Evolutionary conservation across 2,113 vertebrate species (phyloP).

Genomic region (Pica pica): DNA sequence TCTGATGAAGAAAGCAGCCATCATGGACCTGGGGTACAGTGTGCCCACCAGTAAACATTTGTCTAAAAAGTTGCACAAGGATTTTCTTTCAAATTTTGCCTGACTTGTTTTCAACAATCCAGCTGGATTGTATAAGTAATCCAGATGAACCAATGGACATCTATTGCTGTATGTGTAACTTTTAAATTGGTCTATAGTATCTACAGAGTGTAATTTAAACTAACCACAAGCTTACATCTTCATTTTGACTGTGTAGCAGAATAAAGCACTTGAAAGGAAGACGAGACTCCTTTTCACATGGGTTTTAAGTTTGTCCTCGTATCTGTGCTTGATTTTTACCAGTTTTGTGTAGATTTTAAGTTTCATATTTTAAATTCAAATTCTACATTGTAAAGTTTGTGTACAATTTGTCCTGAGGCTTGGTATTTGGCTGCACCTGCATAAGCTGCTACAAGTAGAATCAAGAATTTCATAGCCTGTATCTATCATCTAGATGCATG

Average conservation of each 20-base stretch:
- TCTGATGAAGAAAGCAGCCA: constrained; percentile 95
- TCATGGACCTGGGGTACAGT: constrained; percentile 96
- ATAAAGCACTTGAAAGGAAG: constrained; percentile 80
- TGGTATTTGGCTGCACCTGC: constrained; percentile 87
- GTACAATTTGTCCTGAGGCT: constrained; percentile 86
- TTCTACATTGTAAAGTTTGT: constrained; percentile 83
- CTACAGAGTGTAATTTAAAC: constrained; percentile 94
- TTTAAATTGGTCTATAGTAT: constrained; percentile 89
- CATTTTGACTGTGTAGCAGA: constrained; percentile 77
- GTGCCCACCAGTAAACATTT: constrained; percentile 90
- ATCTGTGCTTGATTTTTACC: constrained; percentile 89
- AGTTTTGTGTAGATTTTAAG: constrained; percentile 86
- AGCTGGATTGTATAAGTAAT: constrained; percentile 72
- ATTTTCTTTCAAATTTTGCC: constrained; percentile 72
- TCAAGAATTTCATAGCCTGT: constrained; percentile 83
- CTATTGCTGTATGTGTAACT: constrained; percentile 88
- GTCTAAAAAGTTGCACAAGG: constrained; percentile 71
- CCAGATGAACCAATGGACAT: constrained; percentile 79
- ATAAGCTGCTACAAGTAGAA: constrained; percentile 85
- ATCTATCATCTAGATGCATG: constrained; percentile 90
- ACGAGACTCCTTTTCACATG: constrained; percentile 72
- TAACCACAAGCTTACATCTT: constrained; percentile 83
- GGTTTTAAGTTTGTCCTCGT: constrained; percentile 80
- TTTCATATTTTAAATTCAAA: constrained; percentile 84
- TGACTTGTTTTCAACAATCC: constrained; percentile 70